Percentiles rank a stretch among this genome's conserved stretches.
phyloP scores from a whole-genome alignment of 2,888 invertebrate species.

The Marronus borbonicus region DNA sequence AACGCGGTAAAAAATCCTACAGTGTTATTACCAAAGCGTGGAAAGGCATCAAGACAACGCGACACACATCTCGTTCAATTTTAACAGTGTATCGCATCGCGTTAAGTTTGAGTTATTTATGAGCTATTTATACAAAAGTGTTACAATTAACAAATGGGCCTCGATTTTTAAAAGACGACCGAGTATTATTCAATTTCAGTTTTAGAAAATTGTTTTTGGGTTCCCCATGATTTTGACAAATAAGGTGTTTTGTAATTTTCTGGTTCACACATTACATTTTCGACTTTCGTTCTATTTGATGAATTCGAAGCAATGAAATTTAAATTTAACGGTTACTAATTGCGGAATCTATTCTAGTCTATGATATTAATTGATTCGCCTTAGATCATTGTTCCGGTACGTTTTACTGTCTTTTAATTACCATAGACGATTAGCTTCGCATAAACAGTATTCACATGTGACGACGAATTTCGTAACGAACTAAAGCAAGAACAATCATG shows the following conservation, averaged over 20 bases:
- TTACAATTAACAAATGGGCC: constrained; percentile 61
- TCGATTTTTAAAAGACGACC: constrained; percentile 53
- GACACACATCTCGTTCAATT: not conserved
- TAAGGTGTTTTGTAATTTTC: constrained; percentile 59
- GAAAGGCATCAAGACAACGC: not conserved
- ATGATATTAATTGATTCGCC: constrained; percentile 26
- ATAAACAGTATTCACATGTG: not conserved
- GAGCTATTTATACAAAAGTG: constrained; percentile 59
- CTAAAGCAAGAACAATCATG: too few species aligned
- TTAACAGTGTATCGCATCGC: constrained; percentile 45
- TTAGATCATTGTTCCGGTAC: not conserved
- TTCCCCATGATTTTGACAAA: constrained; percentile 56
- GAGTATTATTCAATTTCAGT: constrained; percentile 51
- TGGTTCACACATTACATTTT: constrained; percentile 56
- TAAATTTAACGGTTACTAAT: constrained; percentile 42
- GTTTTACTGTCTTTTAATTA: not conserved
- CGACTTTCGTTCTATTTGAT: constrained; percentile 30
- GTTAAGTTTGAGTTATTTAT: constrained; percentile 57
- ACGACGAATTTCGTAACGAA: too few species aligned
- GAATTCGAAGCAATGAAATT: constrained; percentile 37
- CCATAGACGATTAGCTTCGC: not conserved
- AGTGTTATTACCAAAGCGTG: constrained; percentile 20
- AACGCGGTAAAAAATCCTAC: constrained; percentile 54
- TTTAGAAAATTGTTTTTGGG: constrained; percentile 57
- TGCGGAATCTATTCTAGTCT: constrained; percentile 24